phyloP scores from a whole-genome alignment of 2,888 invertebrate species.

The Drosophila vallismaia region DNA sequence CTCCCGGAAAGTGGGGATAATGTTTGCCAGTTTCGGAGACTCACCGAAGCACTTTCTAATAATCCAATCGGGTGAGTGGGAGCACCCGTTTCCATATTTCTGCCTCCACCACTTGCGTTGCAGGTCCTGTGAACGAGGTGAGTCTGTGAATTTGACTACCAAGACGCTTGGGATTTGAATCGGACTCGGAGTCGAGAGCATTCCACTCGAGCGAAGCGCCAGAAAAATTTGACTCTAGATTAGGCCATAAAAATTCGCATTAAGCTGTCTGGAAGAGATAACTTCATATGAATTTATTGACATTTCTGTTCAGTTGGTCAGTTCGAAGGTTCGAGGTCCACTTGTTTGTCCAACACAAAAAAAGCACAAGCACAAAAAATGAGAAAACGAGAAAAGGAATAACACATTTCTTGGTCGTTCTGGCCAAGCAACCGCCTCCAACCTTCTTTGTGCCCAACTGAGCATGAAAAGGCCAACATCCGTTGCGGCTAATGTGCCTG shows the following conservation, averaged over 20 bases:
- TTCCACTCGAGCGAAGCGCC: constrained; percentile 36
- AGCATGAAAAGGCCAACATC: constrained; percentile 75
- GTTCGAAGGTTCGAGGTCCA: constrained; percentile 45
- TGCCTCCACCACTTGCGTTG: constrained; percentile 15
- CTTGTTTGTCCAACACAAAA: constrained; percentile 47
- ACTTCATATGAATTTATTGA: constrained; percentile 77
- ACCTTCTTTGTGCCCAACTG: constrained; percentile 48
- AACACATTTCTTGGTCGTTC: constrained; percentile 27
- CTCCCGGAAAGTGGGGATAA: constrained; percentile 40
- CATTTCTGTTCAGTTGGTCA: constrained; percentile 53
- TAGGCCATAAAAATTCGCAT: constrained; percentile 72
- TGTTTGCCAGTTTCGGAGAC: constrained; percentile 9
- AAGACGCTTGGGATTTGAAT: constrained; percentile 39
- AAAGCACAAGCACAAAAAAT: not conserved
- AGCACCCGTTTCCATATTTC: constrained; percentile 7
- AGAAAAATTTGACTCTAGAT: constrained; percentile 63
- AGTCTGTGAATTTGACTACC: constrained; percentile 48
- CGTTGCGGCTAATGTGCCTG: constrained; percentile 73
- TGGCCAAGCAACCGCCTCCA: constrained; percentile 15
- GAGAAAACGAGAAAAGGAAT: not conserved
- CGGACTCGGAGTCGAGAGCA: constrained; percentile 7
- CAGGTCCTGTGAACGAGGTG: constrained; percentile 49
- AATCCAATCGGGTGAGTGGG: constrained; percentile 22
- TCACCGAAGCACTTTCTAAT: constrained; percentile 30
- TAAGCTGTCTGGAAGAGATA: constrained; percentile 77